phyloP scores from a whole-genome alignment of 2,888 invertebrate genomes.

The Cephus pygmeus region DNA sequence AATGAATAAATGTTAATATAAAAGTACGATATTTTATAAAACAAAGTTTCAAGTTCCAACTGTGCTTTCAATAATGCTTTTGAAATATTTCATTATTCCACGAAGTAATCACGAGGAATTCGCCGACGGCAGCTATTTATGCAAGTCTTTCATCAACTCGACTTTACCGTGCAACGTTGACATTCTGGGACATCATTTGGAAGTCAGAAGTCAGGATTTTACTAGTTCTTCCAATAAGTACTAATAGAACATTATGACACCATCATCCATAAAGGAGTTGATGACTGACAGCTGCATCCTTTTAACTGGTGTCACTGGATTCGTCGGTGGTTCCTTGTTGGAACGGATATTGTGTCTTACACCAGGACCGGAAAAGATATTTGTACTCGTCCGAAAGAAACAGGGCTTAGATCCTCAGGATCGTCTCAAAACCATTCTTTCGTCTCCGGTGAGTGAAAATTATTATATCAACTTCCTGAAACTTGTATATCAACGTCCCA shows the following conservation, averaged over 20 bases:
- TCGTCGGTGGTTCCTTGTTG: slow-evolving; percentile 41
- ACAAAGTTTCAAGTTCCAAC: background rate
- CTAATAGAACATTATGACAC: slow-evolving; percentile 8
- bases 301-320: slow-evolving; percentile 44
- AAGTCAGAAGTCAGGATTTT: slow-evolving; percentile 2
- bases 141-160: slow-evolving; percentile 5
- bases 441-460: slow-evolving; percentile 36
- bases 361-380: slow-evolving; percentile 39
- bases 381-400: slow-evolving; percentile 37
- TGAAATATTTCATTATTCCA: background rate
- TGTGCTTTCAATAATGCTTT: background rate
- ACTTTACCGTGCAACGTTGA: background rate
- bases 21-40: background rate
- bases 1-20: background rate
- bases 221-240: background rate
- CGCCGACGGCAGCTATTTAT: slow-evolving; percentile 24
- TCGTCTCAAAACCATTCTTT: slow-evolving; percentile 34
- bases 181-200: background rate
- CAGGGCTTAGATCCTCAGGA: slow-evolving; percentile 29
- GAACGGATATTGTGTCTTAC: slow-evolving; percentile 37
- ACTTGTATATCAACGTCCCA: background rate
- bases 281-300: slow-evolving; percentile 27
- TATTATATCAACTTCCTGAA: background rate
- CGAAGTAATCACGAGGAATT: slow-evolving; percentile 23
- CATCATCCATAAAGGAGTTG: slow-evolving; percentile 24